Evolutionary conservation across 2,113 vertebrate species (phyloP).

Genomic region (Amblyopsis rosae): DNA sequence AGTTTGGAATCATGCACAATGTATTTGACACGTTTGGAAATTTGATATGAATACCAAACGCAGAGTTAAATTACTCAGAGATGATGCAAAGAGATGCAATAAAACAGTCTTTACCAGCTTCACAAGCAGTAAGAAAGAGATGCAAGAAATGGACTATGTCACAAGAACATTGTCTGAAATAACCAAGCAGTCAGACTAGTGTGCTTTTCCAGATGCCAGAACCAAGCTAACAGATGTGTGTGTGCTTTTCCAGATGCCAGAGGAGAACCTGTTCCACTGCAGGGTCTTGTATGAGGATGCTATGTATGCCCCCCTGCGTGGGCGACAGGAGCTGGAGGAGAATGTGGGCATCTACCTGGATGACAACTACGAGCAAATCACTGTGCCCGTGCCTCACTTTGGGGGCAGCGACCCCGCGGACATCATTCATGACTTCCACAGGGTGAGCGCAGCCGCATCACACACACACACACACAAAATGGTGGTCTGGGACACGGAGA

Average conservation of each 20-base stretch:
- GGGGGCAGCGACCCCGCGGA: slow-evolving; percentile 89
- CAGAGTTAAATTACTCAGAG: no score
- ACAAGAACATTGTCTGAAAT: neutral
- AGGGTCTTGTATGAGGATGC: slow-evolving; percentile 87
- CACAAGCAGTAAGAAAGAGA: no score
- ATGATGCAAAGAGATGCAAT: no score
- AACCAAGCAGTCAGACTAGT: neutral
- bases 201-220: neutral
- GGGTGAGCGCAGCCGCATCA: slow-evolving; percentile 71
- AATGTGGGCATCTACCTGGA: slow-evolving; percentile 90
- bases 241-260: slow-evolving; percentile 75
- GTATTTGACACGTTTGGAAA: no score
- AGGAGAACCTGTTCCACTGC: slow-evolving; percentile 88
- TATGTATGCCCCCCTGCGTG: slow-evolving; percentile 76
- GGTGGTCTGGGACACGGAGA: no score
- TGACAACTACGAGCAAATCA: slow-evolving; percentile 92
- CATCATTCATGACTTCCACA: slow-evolving; percentile 94
- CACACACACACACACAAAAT: neutral
- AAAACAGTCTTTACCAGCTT: no score
- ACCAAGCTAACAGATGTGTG: neutral
- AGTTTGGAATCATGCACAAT: no score
- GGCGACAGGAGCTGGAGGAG: slow-evolving; percentile 86
- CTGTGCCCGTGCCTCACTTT: slow-evolving; percentile 86
- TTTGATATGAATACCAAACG: no score
- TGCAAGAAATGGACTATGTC: no score